phyloP scores from a whole-genome alignment of 37 sponge, comb jelly and placozoan genomes.

The Ianthella basta region DNA sequence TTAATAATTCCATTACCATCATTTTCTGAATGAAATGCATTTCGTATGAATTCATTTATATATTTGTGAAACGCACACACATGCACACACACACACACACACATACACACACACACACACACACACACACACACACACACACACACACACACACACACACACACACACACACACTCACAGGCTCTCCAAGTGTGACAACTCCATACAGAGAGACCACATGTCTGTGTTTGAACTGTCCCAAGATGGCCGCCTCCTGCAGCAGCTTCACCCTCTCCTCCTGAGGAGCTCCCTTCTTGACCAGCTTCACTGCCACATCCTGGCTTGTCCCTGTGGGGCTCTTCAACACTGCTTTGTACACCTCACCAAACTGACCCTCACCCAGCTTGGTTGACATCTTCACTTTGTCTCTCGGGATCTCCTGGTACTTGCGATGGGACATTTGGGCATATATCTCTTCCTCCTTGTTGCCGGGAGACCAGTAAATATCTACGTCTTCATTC shows the following conservation, averaged over 20 bases:
- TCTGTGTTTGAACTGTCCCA: slow-evolving; percentile 21
- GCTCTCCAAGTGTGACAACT: slow-evolving; percentile 7
- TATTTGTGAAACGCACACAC: too few relatives aligned
- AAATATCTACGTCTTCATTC: too few relatives aligned
- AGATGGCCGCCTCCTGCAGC: background rate
- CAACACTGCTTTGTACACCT: slow-evolving; percentile 23
- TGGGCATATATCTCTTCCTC: slow-evolving; percentile 17
- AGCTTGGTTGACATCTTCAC: background rate
- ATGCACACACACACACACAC: too few relatives aligned
- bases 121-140: background rate
- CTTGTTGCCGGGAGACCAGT: background rate
- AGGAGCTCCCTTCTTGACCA: slow-evolving; percentile 20
- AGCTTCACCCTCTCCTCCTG: background rate
- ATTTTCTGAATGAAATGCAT: too few relatives aligned
- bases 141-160: slow-evolving; percentile 2
- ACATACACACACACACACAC: too few relatives aligned
- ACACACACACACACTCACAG: background rate
- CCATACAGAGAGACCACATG: slow-evolving; percentile 5
- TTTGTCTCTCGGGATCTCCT: background rate
- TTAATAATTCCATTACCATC: background rate
- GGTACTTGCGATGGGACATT: background rate
- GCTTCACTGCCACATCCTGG: slow-evolving; percentile 4
- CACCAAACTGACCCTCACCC: slow-evolving; percentile 9
- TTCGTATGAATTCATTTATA: too few relatives aligned
- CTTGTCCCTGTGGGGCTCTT: background rate